Evolutionary conservation across 2,888 invertebrate species (phyloP), one percentile per base, ranked within the genome.

Genomic region (Ectobius pallidus): DNA sequence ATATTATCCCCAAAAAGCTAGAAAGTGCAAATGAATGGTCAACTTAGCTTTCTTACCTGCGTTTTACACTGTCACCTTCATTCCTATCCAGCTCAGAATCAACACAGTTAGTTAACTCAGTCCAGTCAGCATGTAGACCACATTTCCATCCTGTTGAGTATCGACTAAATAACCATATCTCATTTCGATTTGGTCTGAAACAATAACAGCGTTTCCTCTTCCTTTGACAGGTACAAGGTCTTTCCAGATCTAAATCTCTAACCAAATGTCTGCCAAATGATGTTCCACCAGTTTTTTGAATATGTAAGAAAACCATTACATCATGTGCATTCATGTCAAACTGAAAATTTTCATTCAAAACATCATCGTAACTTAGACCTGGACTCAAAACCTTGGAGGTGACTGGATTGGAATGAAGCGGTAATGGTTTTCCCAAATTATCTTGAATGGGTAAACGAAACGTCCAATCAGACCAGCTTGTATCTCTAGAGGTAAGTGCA

Each of bases 201-300:
- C 95, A 95, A 84, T 93, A 94, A 84, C 95, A 96, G 77, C 95
- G 89, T 84, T 96, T 97, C 77, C 93, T 88, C 78, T 92, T 91
- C 76, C 92, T 88, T 81, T 94, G 94, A 85, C 98, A 99, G 80
- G 93, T 92, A 85, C 99, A 99, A 52, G 97, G 97, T 79, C 94
- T 89, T 86, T 95, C 91, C 74, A 94, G 85, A 84, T 97, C 96
- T 80, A 99, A 87, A 86, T 99, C 96, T 85, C 94, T 92, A 73
- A 99, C 98, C 78, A 99, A 88, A 85, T 98, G 97, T 81, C 94
- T 92, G 70, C 99, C 99, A 82, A 99, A 99, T 7, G 96, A 92
- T 49, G 99, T 99, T 32, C 99, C 99, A 71, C 99, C 99, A 69
- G 99, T 99, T 86, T 99, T 99, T 85, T 99, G 99, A 83, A 99